phyloP scores from a whole-genome alignment of 1,140 invertebrate species.

The Leptoteleia sp. region DNA sequence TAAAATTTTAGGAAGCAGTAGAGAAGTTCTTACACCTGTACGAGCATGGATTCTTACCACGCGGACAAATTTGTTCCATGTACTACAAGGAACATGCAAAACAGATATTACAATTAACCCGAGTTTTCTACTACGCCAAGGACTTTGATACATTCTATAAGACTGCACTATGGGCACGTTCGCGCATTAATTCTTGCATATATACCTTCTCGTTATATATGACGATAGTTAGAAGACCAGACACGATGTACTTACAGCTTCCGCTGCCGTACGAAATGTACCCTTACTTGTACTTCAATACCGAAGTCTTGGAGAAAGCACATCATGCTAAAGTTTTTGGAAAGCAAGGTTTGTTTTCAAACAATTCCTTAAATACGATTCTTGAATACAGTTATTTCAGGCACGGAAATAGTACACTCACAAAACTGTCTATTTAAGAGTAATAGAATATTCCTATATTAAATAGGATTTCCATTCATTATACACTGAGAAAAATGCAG shows the following conservation, averaged over 20 bases:
- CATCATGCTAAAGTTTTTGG: conserved; percentile 69
- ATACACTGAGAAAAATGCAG: too few species aligned
- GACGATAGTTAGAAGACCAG: conserved; percentile 83
- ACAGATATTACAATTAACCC: conserved; percentile 81
- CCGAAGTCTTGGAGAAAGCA: conserved; percentile 71
- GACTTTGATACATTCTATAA: conserved; percentile 85
- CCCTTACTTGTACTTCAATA: conserved; percentile 83
- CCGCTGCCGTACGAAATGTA: conserved; percentile 85
- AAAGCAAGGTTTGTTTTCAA: too few species aligned
- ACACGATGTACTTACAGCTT: conserved; percentile 82
- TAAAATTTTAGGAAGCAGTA: conserved; percentile 71
- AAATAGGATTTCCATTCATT: too few species aligned
- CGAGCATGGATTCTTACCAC: conserved; percentile 79
- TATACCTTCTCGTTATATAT: conserved; percentile 83
- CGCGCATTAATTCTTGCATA: conserved; percentile 83
- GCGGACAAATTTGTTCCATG: conserved; percentile 82
- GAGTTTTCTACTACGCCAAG: conserved; percentile 84
- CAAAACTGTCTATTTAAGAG: too few species aligned
- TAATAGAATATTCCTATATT: too few species aligned
- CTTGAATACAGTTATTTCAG: too few species aligned
- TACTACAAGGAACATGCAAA: conserved; percentile 80
- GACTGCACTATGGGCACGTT: conserved; percentile 83
- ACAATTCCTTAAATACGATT: too few species aligned
- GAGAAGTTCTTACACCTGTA: conserved; percentile 72
- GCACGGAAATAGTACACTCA: too few species aligned